Evolutionary conservation across 2,888 invertebrate species (phyloP).

Genomic region (Ceramica pisi): DNA sequence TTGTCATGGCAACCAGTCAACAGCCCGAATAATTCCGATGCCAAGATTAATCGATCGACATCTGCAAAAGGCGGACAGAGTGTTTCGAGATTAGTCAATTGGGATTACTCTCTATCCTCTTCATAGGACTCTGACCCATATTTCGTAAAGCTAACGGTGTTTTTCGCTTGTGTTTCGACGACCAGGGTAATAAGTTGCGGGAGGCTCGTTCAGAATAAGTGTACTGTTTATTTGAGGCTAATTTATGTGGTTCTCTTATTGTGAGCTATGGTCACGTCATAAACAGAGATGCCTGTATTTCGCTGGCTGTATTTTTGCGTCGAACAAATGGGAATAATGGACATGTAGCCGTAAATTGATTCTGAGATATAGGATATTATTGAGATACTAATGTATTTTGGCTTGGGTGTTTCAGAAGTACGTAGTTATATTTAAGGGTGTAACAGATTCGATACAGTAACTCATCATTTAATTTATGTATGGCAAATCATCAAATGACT

Average conservation of each 20-base stretch:
- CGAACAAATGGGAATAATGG: slow-evolving; percentile 53
- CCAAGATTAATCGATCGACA: slow-evolving; percentile 87
- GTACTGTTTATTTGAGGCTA: slow-evolving; percentile 75
- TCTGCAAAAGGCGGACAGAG: slow-evolving; percentile 84
- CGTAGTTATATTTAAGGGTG: no score
- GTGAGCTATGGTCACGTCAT: slow-evolving; percentile 68
- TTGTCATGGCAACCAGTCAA: slow-evolving; percentile 80
- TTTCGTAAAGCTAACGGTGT: slow-evolving; percentile 50
- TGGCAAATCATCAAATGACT: no score
- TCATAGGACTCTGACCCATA: slow-evolving; percentile 63
- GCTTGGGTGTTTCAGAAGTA: no score
- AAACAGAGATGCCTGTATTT: slow-evolving; percentile 59
- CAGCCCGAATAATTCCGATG: slow-evolving; percentile 82
- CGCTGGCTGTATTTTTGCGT: slow-evolving; percentile 41
- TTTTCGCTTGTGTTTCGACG: slow-evolving; percentile 44
- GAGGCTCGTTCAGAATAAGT: slow-evolving; percentile 69
- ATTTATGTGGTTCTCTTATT: slow-evolving; percentile 76
- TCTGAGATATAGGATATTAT: slow-evolving; percentile 47
- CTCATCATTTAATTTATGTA: no score
- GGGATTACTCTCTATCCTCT: slow-evolving; percentile 73
- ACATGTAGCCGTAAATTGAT: slow-evolving; percentile 54
- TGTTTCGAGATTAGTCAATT: slow-evolving; percentile 86
- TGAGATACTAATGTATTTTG: slow-evolving; percentile 15
- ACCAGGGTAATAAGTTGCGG: slow-evolving; percentile 68
- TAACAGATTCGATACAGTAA: no score